Base-by-base conservation (phyloP, 2,888 invertebrate genomes). In the Drosophila kambysellisi region DNA sequence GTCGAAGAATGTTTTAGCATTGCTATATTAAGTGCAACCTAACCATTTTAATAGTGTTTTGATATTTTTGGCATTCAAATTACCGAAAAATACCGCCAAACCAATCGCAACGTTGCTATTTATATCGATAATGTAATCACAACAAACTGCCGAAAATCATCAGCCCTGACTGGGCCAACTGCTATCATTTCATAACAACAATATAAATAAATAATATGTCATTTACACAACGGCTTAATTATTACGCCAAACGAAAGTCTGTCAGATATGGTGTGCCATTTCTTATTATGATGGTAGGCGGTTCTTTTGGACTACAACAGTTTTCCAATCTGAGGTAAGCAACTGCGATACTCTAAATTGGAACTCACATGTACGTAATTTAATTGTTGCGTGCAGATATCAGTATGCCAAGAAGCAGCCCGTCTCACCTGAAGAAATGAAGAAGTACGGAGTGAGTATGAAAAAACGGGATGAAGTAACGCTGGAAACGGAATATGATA, bases 241-340 rank as follows among this genome's bases (percentile, higher is more conserved):
- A 79, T 50, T 76, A 89, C 50, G 69, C 82, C 11, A 83, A 80
- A 64, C 79, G 80, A 60, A 94, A 93, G 86, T 93, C 92, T 57
- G 81, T 94, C 70, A 95, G 93, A 91, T 96, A 95, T 93, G 97
- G 96, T 9, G 65, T 96, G 41, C 97, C 97, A 7, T 97, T 97
- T 92, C 88, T 97, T 30, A 71, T 96, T 58, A 94, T 97, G 73
- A 93, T 97, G 29, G 93, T 97, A 63, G 96, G 96, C 48, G 97
- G 97, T 59, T 97, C 97, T 0, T 96, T 97, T 92, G 96, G 95
- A 6, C 92, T 97, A 37, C 94, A 94, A 83, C 95, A 97, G 93
- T 97, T 97, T 94, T 94, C 97, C 7, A 94, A 95, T 91, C 91
- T 97, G 76, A 95, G 96, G 96, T 96, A 94, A 81, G 79, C 1